Evolutionary conservation across 1,140 invertebrate species (phyloP), one percentile per base, ranked within the genome.

Genomic region (Aphaenogaster floridana): DNA sequence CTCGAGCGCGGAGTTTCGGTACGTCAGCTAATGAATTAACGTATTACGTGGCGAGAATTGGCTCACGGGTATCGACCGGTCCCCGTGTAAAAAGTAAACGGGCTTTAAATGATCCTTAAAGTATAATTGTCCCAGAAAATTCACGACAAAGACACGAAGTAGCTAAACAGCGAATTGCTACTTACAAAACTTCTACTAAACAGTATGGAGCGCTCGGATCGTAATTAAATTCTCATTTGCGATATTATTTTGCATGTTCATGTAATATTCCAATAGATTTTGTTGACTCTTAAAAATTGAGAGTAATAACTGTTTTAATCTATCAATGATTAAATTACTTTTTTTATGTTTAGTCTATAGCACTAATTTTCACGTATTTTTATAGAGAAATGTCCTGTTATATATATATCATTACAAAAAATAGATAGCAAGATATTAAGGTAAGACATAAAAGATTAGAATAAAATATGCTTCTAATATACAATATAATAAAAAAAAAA

Each of bases 121-220:
- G 39, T 59, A 48, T 72, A 83, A 59, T 59, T 59, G 66, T 72
- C 48, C 28, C n/a, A 61, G 36, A 83, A 81, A 71, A 57, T 81
- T 71, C 45, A 36, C 42, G 34, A 17, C 36, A 34, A 45, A 66
- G 36, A 28, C 7, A 42, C 34, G 6, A 57, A 21, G 39, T 17
- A 42, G 9, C 21, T 42, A 21, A 57, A 76, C 13, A 28, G 54
- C n/a, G 21, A 77, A 45, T 77, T 11, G 54, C 15, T 45, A 57
- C 71, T 52, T 52, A 36, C 50, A 13, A 13, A 76, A 76, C 34
- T 76, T 39, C 1, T 7, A 54, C 34, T 39, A 21, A 76, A 59
- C 21, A 48, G n/a, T 13, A 39, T 74, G 17, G 4, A 54, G 9
- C 11, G 21, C 13, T 34, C n/a, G n/a, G n/a, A 57, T 21, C 6